Base-by-base conservation (phyloP, 2,888 invertebrate species). In the Neelides folsomi region DNA sequence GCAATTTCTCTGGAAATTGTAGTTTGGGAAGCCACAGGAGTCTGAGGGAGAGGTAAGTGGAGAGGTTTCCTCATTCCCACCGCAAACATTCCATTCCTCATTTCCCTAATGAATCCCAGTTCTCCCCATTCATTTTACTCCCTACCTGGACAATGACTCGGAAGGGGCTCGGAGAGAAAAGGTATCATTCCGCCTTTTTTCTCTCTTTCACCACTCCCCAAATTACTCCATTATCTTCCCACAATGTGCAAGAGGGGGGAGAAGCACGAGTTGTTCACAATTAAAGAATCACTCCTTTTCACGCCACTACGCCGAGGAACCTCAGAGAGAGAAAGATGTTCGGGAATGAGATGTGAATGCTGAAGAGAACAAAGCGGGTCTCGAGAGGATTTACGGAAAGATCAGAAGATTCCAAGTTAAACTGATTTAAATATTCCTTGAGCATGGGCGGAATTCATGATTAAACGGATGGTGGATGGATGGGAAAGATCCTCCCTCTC, bases 381-480 rank as follows among this genome's bases (percentile, higher is more conserved):
- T 47, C 49, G 38, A 38, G 50, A 46, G 52, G 54, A 52, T 54
- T 55, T 55, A 46, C 45, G 41, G 42, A 48, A 53, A 55, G 54
- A 49, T 55, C 53, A 55, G 52, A 52, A 54, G 55, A 51, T 55
- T 50, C 46, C 41, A 54, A 58, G 42, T 53, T 49, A 53, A 55
- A 58, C 55, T 58, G 57, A 58, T 58, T 58, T 58, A 58, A 58
- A 58, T 58, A 55, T 55, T 47, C 48, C 47, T 45, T 46, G 47
- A 51, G 46, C 57, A 55, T 58, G 57, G 45, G 35, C 44, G 43
- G 55, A 55, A 58, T 58, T 51, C 45, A 46, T 51, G 42, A 52
- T 52, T 12, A 12, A 27, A 27, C 27, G 27, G 27, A 27, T 27
- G 27, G 27, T 27, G 27, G 27, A 27, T 27, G 27, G 27, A 27